These are phyloP conservation scores for Loriculus beryllinus DNA, from an alignment of 2,797 vertebrate genomes.

Conservation along the genomic window DNA sequence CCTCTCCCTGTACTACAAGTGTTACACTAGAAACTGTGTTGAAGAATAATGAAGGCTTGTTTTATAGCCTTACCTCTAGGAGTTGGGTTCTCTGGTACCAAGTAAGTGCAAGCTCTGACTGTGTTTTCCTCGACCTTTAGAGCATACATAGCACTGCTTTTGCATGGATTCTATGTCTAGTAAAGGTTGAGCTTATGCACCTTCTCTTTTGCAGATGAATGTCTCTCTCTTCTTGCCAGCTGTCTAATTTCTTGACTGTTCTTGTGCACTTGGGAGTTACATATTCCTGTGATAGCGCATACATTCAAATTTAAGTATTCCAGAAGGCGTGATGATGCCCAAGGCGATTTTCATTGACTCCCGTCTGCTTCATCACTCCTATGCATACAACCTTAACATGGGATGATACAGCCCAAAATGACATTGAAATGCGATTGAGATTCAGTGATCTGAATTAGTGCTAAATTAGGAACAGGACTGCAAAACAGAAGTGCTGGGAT, in stretches of 20 bases:
- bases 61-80: not conserved
- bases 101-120: not conserved
- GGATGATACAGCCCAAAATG: slow-evolving; percentile 23
- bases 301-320: slow-evolving; percentile 56
- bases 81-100: not conserved
- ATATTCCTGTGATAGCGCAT: slow-evolving; percentile 51
- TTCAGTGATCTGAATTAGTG: not conserved
- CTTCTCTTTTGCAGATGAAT: slow-evolving; percentile 29
- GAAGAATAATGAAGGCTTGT: not conserved
- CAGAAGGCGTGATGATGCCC: slow-evolving; percentile 63
- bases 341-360: slow-evolving; percentile 20
- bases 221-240: slow-evolving; percentile 14
- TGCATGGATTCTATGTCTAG: slow-evolving; percentile 14
- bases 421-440: not conserved
- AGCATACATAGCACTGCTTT: not conserved
- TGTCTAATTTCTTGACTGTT: slow-evolving; percentile 47
- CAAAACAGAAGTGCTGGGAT: not conserved
- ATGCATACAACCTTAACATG: slow-evolving; percentile 11
- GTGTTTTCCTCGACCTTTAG: not conserved
- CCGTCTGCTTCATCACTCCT: slow-evolving; percentile 44
- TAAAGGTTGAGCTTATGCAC: slow-evolving; percentile 2
- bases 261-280: slow-evolving; percentile 44
- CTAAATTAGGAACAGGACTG: not conserved
- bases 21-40: not conserved
- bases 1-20: not conserved